A percentile compares a stretch with the other conserved stretches of the same genome.
Evolutionary conservation across 1,140 invertebrate species (phyloP).

Genomic region (Apis cerana): DNA sequence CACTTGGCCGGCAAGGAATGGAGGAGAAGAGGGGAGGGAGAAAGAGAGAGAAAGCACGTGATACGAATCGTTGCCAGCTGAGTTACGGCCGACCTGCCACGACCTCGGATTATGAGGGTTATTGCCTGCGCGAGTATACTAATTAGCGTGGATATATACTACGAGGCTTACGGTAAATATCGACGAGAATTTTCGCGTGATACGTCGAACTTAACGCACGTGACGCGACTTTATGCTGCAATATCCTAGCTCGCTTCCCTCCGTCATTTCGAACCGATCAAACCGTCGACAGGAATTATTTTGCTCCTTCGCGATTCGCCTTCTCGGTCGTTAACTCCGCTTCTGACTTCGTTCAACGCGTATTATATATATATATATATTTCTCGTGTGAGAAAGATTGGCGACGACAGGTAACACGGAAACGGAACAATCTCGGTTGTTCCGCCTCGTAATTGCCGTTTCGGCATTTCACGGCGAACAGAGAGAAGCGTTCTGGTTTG

Average conservation of each 20-base stretch:
- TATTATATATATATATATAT: too few species aligned
- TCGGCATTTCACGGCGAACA: too few species aligned
- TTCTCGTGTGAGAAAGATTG: constrained; percentile 20
- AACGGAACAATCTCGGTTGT: background rate
- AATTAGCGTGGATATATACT: constrained; percentile 67
- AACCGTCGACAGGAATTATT: constrained; percentile 29
- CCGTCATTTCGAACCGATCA: background rate
- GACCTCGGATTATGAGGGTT: constrained; percentile 69
- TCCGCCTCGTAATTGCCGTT: constrained; percentile 1
- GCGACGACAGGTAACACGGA: constrained; percentile 33
- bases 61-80: constrained; percentile 65
- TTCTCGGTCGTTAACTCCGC: background rate
- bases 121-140: constrained; percentile 64
- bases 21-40: background rate
- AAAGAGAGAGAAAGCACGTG: constrained; percentile 28
- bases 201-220: constrained; percentile 34
- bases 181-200: constrained; percentile 59
- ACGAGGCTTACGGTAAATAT: constrained; percentile 57
- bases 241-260: constrained; percentile 1
- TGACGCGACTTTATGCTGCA: constrained; percentile 8
- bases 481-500: too few species aligned
- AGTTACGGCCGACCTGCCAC: constrained; percentile 63
- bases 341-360: background rate
- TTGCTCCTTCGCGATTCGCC: background rate
- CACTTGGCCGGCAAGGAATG: constrained; percentile 26